These are phyloP conservation scores for Synergus umbraculus DNA, from an alignment of 2,888 invertebrate genomes.

Conservation along the genomic window DNA sequence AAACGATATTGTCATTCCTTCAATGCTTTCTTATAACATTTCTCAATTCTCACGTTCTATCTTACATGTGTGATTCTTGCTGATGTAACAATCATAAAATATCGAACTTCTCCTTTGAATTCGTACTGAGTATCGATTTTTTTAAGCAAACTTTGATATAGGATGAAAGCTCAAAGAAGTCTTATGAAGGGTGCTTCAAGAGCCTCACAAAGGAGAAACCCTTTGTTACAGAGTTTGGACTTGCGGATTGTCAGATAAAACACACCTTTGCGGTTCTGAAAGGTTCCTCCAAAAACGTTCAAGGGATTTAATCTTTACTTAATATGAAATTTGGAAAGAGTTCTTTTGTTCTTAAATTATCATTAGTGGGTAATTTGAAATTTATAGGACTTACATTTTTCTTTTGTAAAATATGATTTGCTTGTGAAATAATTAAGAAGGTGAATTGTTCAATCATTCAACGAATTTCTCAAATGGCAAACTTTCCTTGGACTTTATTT, in stretches of 20 bases:
- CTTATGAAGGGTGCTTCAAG: background rate
- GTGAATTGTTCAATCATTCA: background rate
- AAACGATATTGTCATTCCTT: background rate
- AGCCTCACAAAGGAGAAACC: no score
- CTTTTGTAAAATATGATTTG: background rate
- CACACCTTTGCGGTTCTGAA: no score
- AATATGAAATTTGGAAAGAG: no score
- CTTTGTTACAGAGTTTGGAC: no score
- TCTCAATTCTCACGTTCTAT: background rate
- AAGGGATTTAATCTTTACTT: no score
- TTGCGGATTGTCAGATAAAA: no score
- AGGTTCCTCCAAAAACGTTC: no score
- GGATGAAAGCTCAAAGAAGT: background rate
- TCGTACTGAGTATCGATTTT: background rate
- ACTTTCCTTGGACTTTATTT: background rate
- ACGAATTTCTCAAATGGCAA: background rate
- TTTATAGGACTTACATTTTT: background rate
- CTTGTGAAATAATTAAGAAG: background rate
- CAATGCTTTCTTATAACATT: background rate
- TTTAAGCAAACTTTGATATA: background rate
- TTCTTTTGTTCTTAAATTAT: no score
- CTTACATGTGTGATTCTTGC: background rate
- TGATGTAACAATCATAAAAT: background rate
- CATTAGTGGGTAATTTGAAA: no score
- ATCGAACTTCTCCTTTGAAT: background rate